A percentile compares a stretch with the other conserved stretches of the same genome.
Conservation (phyloP, 2,113 vertebrate genomes). For the Chascanopsetta lugubris region DNA sequence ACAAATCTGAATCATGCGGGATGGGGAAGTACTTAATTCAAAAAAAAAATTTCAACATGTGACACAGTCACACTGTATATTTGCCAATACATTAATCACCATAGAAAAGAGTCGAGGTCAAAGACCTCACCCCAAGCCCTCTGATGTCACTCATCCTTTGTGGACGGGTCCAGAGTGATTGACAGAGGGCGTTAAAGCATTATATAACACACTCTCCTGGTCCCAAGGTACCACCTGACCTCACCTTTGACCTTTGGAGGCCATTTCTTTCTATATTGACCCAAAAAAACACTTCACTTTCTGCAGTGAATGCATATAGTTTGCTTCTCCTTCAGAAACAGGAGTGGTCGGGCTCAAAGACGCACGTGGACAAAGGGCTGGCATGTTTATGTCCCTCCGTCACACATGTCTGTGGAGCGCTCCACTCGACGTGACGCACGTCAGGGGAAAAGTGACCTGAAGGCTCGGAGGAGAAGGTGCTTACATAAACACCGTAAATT, state of each 20-base stretch:
- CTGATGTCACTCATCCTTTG: conserved; percentile 14
- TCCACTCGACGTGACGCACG: background rate
- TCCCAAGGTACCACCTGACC: too few relatives aligned
- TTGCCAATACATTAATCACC: background rate
- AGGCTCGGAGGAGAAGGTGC: background rate
- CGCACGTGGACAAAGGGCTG: background rate
- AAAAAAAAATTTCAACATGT: conserved; percentile 4
- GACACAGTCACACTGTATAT: background rate
- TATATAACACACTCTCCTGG: background rate
- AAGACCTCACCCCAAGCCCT: background rate
- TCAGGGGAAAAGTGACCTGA: background rate
- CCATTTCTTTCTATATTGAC: background rate
- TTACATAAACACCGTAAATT: background rate
- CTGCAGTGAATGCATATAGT: background rate
- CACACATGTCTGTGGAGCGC: background rate
- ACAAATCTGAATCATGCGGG: conserved; percentile 21
- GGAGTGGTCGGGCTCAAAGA: background rate
- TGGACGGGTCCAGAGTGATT: conserved; percentile 2
- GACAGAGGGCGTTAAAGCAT: background rate
- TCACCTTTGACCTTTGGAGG: background rate
- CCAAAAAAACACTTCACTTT: background rate
- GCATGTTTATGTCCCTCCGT: background rate
- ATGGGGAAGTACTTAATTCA: conserved; percentile 23
- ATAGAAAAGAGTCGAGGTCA: background rate
- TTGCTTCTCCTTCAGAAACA: background rate